Conservation (phyloP, 2,888 invertebrate genomes). For the Oasisia sp. region DNA sequence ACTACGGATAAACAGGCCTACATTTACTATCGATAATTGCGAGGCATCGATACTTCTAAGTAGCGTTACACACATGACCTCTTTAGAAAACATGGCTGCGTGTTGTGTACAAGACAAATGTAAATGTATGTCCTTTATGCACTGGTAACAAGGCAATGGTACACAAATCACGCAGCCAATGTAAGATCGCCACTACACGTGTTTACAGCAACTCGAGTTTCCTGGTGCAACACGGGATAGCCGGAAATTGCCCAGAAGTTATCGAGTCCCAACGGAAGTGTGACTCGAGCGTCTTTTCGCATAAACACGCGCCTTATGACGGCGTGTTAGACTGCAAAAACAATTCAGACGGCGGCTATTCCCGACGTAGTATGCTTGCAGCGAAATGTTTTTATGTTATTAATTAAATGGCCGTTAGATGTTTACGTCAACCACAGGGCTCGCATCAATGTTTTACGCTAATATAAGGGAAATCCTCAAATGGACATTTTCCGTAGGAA, state of each 20-base stretch:
- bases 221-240: neutral
- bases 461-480: no score
- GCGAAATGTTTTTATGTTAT: neutral
- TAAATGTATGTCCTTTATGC: neutral
- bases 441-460: no score
- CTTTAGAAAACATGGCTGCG: neutral
- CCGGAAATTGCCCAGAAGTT: neutral
- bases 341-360: neutral
- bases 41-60: no score
- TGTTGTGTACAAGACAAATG: neutral
- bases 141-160: neutral
- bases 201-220: neutral
- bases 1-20: no score
- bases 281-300: neutral
- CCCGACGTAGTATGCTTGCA: neutral
- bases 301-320: neutral
- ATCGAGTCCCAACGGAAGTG: neutral
- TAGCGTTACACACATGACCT: no score
- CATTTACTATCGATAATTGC: no score
- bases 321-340: neutral
- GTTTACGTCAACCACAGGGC: neutral
- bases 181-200: neutral
- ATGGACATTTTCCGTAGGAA: no score
- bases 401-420: neutral
- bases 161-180: neutral